Conservation (phyloP, 2,888 invertebrate genomes). For the Phortica magna region DNA sequence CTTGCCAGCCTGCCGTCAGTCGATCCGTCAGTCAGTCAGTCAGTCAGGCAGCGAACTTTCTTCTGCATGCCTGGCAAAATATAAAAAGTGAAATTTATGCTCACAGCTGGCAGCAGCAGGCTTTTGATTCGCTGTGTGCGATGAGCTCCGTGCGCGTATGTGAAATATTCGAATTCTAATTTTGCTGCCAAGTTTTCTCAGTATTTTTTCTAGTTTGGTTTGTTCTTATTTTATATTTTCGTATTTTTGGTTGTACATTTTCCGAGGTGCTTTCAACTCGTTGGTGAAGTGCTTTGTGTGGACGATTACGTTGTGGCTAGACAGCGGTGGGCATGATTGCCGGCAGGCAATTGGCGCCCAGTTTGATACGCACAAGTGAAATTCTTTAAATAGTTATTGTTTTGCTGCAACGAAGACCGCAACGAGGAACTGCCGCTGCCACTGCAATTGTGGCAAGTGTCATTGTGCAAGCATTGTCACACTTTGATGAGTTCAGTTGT, state of each 20-base stretch:
- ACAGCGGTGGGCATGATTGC: constrained; percentile 51
- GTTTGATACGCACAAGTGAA: constrained; percentile 57
- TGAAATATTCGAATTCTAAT: constrained; percentile 28
- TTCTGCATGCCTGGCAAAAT: background rate
- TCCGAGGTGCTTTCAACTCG: background rate
- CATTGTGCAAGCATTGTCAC: constrained; percentile 23
- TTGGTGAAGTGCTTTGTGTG: constrained; percentile 5
- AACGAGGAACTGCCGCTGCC: background rate
- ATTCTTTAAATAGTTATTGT: constrained; percentile 58
- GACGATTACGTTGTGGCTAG: constrained; percentile 56
- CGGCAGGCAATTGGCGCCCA: constrained; percentile 64
- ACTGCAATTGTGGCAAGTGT: constrained; percentile 9
- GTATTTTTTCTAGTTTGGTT: too few relatives aligned
- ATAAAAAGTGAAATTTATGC: constrained; percentile 62
- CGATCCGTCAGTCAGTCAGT: too few relatives aligned
- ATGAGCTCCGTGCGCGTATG: background rate
- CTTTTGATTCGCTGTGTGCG: background rate
- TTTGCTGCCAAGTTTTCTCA: constrained; percentile 12
- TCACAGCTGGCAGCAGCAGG: constrained; percentile 65
- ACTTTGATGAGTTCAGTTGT: constrained; percentile 13
- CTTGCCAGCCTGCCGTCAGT: background rate
- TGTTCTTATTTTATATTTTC: background rate
- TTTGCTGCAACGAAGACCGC: constrained; percentile 11
- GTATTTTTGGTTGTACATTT: background rate
- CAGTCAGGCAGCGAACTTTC: background rate